Conservation (phyloP, 2,113 vertebrate genomes). For the Apistogramma diplotaenia region DNA sequence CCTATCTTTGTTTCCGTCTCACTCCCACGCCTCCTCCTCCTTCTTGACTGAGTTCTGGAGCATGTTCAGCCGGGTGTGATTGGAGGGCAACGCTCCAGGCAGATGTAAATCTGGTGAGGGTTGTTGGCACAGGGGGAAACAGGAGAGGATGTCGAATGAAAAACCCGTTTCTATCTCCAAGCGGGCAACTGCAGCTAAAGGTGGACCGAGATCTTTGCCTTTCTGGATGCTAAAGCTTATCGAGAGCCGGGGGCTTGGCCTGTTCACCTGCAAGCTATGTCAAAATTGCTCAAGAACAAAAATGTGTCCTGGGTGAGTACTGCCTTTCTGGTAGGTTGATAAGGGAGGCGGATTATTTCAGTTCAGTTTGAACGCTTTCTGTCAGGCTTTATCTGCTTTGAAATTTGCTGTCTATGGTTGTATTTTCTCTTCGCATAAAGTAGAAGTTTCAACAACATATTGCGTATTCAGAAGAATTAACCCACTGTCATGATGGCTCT, state of each 20-base stretch:
- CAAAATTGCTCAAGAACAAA: constrained; percentile 87
- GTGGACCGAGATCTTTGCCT: background rate
- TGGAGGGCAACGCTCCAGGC: constrained; percentile 27
- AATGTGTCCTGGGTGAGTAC: constrained; percentile 96
- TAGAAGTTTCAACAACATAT: background rate
- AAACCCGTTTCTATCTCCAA: background rate
- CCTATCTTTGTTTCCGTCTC: constrained; percentile 14
- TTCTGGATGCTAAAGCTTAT: constrained; percentile 8
- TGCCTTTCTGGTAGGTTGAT: background rate
- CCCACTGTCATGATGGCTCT: background rate
- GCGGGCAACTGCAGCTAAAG: constrained; percentile 5
- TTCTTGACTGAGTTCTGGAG: constrained; percentile 38
- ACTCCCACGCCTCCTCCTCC: constrained; percentile 35
- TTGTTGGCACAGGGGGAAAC: constrained; percentile 9
- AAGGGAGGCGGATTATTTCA: constrained; percentile 2
- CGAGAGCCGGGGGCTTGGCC: background rate
- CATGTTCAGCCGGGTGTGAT: constrained; percentile 34
- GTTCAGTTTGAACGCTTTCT: constrained; percentile 3
- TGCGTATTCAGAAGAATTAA: background rate
- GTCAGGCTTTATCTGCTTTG: background rate
- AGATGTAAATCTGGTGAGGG: constrained; percentile 43
- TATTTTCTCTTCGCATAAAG: background rate
- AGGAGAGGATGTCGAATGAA: constrained; percentile 35
- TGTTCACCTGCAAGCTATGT: constrained; percentile 83
- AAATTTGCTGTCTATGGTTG: background rate